Conservation (phyloP, 2,888 invertebrate genomes). For the Netelia fuscicornis region DNA sequence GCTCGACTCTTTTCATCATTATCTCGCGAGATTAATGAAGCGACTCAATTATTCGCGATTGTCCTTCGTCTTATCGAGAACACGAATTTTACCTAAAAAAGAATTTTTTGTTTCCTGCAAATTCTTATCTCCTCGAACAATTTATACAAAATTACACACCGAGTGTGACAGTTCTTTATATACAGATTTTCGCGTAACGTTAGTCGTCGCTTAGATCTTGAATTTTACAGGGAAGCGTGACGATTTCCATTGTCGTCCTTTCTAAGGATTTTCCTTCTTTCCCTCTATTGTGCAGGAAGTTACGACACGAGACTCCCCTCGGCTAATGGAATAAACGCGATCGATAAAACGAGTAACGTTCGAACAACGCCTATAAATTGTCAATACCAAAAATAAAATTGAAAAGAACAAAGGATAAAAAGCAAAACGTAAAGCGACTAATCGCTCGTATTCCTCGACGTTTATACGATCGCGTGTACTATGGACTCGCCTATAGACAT, state of each 20-base stretch:
- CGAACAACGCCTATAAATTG: not conserved
- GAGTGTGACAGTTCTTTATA: no score
- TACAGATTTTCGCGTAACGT: not conserved
- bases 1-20: not conserved
- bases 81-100: not conserved
- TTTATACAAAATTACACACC: no score
- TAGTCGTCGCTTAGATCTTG: not conserved
- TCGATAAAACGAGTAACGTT: no score
- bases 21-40: constrained; percentile 30
- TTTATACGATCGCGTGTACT: no score
- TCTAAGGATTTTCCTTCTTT: constrained; percentile 14
- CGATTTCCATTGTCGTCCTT: constrained; percentile 23
- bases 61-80: constrained; percentile 1
- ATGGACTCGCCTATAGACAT: no score
- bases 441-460: no score
- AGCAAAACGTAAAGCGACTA: no score
- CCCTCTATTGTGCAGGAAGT: constrained; percentile 19
- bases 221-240: not conserved
- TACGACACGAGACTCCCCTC: constrained; percentile 15
- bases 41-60: constrained; percentile 16
- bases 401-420: not conserved
- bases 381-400: not conserved
- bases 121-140: not conserved
- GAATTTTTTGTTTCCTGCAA: not conserved
- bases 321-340: not conserved